Evolutionary conservation across 2,113 vertebrate species (phyloP).

Genomic region (Steatornis caripensis): DNA sequence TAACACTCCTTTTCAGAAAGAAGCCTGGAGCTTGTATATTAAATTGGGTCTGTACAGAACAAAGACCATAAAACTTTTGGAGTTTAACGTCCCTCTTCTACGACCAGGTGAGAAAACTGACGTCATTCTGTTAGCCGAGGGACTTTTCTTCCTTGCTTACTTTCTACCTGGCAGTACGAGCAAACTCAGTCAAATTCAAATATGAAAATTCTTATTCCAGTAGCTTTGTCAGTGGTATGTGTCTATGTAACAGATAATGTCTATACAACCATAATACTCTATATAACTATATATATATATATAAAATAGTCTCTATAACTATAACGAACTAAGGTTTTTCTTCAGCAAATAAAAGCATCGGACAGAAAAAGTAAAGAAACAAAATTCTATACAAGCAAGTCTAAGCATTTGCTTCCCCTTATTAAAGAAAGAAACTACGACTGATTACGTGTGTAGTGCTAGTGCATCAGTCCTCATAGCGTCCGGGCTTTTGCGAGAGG

Average conservation of each 20-base stretch:
- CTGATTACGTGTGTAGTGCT: fast-evolving
- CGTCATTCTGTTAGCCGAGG: not conserved
- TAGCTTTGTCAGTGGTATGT: not conserved
- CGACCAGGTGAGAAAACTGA: not conserved
- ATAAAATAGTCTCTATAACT: too few relatives aligned
- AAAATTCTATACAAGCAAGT: not conserved
- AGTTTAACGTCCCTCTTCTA: not conserved
- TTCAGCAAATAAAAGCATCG: not conserved
- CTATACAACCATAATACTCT: too few relatives aligned
- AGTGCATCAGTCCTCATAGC: fast-evolving
- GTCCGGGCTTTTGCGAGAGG: not conserved
- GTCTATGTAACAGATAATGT: not conserved
- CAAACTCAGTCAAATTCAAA: not conserved
- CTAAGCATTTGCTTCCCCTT: not conserved
- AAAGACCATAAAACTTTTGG: not conserved
- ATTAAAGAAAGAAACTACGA: not conserved
- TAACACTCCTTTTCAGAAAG: not conserved
- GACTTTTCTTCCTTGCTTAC: not conserved
- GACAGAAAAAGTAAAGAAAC: not conserved
- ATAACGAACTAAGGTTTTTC: not conserved
- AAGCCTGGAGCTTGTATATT: not conserved
- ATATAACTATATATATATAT: too few relatives aligned
- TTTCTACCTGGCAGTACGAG: not conserved
- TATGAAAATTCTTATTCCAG: not conserved
- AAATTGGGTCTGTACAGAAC: not conserved